A percentile compares a stretch with the other conserved stretches of the same genome.
Conservation (phyloP, 2,888 invertebrate species). For the Bellardia bayeri region DNA sequence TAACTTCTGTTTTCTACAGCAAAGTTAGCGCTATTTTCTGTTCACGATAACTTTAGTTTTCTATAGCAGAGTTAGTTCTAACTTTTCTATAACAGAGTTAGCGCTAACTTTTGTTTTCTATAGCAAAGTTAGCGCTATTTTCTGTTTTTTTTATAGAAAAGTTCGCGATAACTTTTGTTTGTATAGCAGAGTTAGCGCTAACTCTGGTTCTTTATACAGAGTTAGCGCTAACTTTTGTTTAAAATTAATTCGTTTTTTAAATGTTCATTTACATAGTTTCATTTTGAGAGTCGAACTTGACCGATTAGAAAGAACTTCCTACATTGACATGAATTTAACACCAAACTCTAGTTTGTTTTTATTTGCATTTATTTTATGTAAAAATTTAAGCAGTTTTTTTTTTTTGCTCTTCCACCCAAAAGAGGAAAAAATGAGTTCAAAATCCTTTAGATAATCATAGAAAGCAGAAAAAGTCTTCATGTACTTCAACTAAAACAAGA, state of each 20-base stretch:
- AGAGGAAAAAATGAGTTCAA: slow-evolving; percentile 63
- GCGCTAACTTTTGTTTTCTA: no score
- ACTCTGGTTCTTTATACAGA: background rate
- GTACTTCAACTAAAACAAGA: slow-evolving; percentile 46
- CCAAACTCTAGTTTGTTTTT: slow-evolving; percentile 30
- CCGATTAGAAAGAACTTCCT: slow-evolving; percentile 2
- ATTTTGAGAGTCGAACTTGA: slow-evolving; percentile 37
- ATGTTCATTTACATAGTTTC: no score
- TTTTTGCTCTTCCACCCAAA: slow-evolving; percentile 1
- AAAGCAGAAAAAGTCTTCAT: slow-evolving; percentile 17
- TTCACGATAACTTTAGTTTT: background rate
- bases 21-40: background rate
- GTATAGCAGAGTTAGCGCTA: no score
- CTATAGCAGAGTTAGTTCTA: background rate
- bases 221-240: background rate
- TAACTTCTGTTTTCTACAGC: background rate
- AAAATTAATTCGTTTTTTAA: no score
- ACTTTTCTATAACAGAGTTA: no score
- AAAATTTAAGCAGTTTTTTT: slow-evolving; percentile 7
- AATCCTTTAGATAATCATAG: slow-evolving; percentile 68
- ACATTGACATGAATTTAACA: slow-evolving; percentile 39
- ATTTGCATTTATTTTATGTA: background rate
- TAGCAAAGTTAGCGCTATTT: no score
- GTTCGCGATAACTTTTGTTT: background rate
- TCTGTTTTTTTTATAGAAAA: background rate